Conservation (phyloP, 2,888 invertebrate genomes). For the Amphipyra berbera region DNA sequence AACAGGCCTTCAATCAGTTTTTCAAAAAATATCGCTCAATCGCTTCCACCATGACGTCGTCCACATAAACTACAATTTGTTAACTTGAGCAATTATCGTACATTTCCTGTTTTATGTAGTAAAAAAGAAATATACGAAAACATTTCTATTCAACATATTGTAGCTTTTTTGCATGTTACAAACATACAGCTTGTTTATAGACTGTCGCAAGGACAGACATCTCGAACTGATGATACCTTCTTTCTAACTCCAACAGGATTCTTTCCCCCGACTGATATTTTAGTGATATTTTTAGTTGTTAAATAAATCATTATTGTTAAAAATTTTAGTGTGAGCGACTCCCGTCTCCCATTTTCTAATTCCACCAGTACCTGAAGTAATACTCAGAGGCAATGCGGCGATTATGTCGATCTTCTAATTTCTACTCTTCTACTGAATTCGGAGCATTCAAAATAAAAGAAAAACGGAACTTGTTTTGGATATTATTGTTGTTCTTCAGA, state of each 20-base stretch:
- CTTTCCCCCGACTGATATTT: slow-evolving; percentile 14
- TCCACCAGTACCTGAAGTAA: slow-evolving; percentile 99
- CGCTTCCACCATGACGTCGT: slow-evolving; percentile 5
- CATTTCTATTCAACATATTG: background rate
- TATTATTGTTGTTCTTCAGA: background rate
- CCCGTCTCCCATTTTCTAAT: slow-evolving; percentile 66
- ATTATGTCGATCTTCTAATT: slow-evolving; percentile 69
- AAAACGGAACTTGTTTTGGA: slow-evolving; percentile 44
- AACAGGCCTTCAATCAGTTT: no score
- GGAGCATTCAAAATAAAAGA: slow-evolving; percentile 55
- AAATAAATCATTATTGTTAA: background rate
- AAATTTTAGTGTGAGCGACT: slow-evolving; percentile 56
- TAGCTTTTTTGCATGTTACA: background rate
- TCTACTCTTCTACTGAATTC: slow-evolving; percentile 70
- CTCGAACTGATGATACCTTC: background rate
- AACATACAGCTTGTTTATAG: background rate
- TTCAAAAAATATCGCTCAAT: background rate
- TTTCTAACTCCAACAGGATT: background rate
- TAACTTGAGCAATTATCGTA: background rate
- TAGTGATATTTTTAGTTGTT: slow-evolving; percentile 18
- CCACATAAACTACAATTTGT: slow-evolving; percentile 17
- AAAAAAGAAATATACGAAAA: background rate
- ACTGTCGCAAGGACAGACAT: background rate
- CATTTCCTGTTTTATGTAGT: slow-evolving; percentile 3
- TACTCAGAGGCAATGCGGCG: slow-evolving; percentile 96